Conservation (phyloP, 2,797 vertebrate species). For the Remorina albescens region DNA sequence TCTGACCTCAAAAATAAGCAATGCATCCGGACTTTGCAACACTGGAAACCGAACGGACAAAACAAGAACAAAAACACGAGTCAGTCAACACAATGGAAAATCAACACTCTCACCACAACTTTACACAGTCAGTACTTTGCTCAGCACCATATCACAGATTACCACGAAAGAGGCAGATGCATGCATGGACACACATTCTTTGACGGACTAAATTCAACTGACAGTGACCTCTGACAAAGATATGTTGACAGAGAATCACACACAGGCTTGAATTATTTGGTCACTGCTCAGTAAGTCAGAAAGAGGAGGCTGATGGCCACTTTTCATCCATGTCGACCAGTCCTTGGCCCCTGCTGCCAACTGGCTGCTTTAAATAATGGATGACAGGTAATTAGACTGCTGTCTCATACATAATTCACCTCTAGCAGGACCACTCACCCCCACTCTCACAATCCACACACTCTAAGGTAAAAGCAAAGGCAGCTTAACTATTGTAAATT, state of each 20-base stretch:
- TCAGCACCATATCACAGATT: constrained; percentile 1
- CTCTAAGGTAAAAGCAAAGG: constrained; percentile 48
- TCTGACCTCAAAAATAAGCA: constrained; percentile 61
- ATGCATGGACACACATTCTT: constrained; percentile 29
- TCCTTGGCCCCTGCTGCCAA: constrained; percentile 61
- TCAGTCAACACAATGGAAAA: constrained; percentile 37
- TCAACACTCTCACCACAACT: constrained; percentile 31
- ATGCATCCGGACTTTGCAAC: constrained; percentile 49
- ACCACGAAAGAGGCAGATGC: constrained; percentile 6
- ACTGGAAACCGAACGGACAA: constrained; percentile 34
- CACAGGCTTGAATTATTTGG: constrained; percentile 15
- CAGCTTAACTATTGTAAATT: constrained; percentile 18
- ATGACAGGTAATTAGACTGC: constrained; percentile 80
- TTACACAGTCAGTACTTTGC: constrained; percentile 34
- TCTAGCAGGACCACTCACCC: constrained; percentile 51
- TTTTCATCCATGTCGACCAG: constrained; percentile 39
- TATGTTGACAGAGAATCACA: constrained; percentile 6
- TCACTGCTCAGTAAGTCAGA: constrained; percentile 23
- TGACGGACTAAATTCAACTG: constrained; percentile 1
- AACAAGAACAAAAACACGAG: constrained; percentile 55
- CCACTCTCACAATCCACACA: constrained; percentile 36
- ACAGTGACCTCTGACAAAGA: constrained; percentile 4
- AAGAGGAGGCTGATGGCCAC: constrained; percentile 24
- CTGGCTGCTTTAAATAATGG: constrained; percentile 80
- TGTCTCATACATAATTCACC: constrained; percentile 78